Evolutionary conservation across 2,113 vertebrate genomes (phyloP), one percentile per base, ranked within the genome.

Genomic region (Drymodes brunneopygia): DNA sequence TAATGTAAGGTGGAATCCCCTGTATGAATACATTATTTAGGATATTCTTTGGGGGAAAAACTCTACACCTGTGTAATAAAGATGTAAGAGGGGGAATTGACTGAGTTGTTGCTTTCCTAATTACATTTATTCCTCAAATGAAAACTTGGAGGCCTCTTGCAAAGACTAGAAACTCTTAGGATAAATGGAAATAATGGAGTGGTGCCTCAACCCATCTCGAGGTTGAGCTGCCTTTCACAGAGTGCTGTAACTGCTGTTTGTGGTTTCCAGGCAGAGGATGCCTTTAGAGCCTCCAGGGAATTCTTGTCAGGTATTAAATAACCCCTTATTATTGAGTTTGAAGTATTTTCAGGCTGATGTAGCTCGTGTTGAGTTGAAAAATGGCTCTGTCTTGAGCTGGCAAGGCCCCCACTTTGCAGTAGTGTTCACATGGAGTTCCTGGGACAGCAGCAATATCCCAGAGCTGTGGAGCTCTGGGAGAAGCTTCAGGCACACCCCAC

Each of bases 321-420:
- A 78, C 62, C n/a, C 45, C 12, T 42, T 77, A 2, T 61, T 47
- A 28, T 1, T 65, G 85, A 65, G 40, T 65, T 45, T 31, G 51
- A 58, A 56, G 60, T 53, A 23, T 62, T 90, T 80, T 27, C 53
- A 61, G 61, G 44, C 57, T 47, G 53, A 12, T 56, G 4, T 14
- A 18, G 16, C 7, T 56, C 6, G 3, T 31, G 31, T 35, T 12
- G 65, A 65, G 44, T 29, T 81, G 67, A 51, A 38, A 45, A 83
- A 60, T 7, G 24, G 14, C 36, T 79, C 24, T 38, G 17, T 28
- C 25, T 75, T 24, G 57, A 57, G 7, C 42, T 35, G 56, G 17
- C 22, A 0, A 12, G 27, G n/a, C 51, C 23, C 40, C 31, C 1
- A 0, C 24, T 53, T 18, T 1, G 74, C 71, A 71, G 19, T 6